A percentile compares a stretch with the other conserved stretches of the same genome.
Evolutionary conservation across 2,888 invertebrate genomes (phyloP).

Genomic region (Bugulina stolonifera): DNA sequence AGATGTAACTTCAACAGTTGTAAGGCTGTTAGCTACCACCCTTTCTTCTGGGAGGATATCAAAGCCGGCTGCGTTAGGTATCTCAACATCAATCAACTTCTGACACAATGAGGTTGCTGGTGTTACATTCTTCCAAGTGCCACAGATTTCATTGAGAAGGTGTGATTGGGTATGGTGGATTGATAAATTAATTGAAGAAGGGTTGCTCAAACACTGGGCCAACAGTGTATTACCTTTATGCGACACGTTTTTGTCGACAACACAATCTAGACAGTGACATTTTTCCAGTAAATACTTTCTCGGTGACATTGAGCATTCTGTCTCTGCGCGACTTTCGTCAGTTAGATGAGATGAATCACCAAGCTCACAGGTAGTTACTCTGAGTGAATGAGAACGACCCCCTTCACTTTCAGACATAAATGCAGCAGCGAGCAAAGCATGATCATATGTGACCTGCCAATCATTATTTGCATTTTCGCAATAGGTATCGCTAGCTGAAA

Average conservation of each 20-base stretch:
- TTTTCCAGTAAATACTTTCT: background rate
- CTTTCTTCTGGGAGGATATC: too few relatives aligned
- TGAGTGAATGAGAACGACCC: background rate
- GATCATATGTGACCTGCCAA: slow-evolving; percentile 15
- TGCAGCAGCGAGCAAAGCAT: slow-evolving; percentile 5
- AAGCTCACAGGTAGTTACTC: background rate
- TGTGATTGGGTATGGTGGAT: background rate
- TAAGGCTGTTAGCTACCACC: too few relatives aligned
- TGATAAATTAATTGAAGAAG: background rate
- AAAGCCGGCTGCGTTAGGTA: too few relatives aligned
- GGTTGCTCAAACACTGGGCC: slow-evolving; percentile 1
- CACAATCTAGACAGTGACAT: slow-evolving; percentile 1
- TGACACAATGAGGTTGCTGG: too few relatives aligned
- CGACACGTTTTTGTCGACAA: background rate
- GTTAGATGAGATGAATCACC: slow-evolving; percentile 8
- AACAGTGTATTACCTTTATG: background rate
- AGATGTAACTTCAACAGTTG: too few relatives aligned
- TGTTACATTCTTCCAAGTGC: background rate
- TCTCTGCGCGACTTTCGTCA: background rate
- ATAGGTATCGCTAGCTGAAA: background rate
- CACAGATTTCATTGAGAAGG: background rate
- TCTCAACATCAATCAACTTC: too few relatives aligned
- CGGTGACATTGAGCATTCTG: background rate
- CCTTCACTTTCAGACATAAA: background rate
- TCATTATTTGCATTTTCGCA: slow-evolving; percentile 24